These are phyloP conservation scores for Eucidaris tribuloides DNA, from an alignment of 35 echinoderm and acorn worm genomes.

Conservation along the genomic window DNA sequence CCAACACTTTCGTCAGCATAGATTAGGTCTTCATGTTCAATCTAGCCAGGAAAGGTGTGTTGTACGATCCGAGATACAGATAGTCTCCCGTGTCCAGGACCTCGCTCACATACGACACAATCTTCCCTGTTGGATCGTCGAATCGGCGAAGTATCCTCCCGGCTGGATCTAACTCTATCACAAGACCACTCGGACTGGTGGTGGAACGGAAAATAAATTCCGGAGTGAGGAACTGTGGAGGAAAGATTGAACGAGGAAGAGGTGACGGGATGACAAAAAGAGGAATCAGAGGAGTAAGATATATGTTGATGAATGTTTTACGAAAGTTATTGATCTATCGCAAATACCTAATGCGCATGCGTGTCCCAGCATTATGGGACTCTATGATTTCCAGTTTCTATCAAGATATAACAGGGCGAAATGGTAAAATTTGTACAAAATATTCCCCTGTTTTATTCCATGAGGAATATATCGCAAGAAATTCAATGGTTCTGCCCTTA, in stretches of 20 bases:
- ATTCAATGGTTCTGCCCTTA: too few relatives aligned
- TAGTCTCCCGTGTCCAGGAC: slow-evolving; percentile 46
- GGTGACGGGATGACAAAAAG: background rate
- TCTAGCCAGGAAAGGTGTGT: slow-evolving; percentile 27
- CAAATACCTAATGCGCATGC: too few relatives aligned
- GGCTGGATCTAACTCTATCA: slow-evolving; percentile 51
- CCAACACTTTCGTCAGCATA: background rate
- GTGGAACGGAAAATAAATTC: slow-evolving; percentile 18
- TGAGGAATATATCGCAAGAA: too few relatives aligned
- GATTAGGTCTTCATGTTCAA: slow-evolving; percentile 2
- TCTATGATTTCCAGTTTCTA: too few relatives aligned
- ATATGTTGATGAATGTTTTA: too few relatives aligned
- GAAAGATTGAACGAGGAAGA: background rate
- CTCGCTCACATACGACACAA: slow-evolving; percentile 46
- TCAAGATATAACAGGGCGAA: too few relatives aligned
- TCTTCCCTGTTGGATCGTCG: slow-evolving; percentile 55
- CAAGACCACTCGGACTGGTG: slow-evolving; percentile 55
- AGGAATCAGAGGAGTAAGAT: too few relatives aligned
- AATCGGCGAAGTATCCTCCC: slow-evolving; percentile 53
- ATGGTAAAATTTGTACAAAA: too few relatives aligned
- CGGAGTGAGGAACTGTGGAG: slow-evolving; percentile 35
- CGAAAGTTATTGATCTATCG: too few relatives aligned
- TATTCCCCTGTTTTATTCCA: too few relatives aligned
- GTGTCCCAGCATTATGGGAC: too few relatives aligned
- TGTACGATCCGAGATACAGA: slow-evolving; percentile 67